Evolutionary conservation across 2,113 vertebrate species (phyloP).

Genomic region (Salvelinus alpinus): DNA sequence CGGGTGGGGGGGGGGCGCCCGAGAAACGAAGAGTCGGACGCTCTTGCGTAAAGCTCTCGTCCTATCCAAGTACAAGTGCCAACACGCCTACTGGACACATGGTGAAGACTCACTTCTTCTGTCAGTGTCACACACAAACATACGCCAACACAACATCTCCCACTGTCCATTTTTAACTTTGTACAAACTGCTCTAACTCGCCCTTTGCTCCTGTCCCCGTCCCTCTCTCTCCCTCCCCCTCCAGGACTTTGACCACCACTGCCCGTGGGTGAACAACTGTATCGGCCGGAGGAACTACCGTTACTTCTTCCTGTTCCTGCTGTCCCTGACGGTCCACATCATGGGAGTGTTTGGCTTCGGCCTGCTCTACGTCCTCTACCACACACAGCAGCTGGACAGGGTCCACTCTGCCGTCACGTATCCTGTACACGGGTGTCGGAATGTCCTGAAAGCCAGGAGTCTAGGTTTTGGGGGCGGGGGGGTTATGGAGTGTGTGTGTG

Average conservation of each 20-base stretch:
- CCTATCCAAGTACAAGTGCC: no score
- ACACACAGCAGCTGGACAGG: conserved; percentile 84
- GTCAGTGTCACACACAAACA: neutral
- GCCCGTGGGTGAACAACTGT: conserved; percentile 98
- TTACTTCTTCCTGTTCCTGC: conserved; percentile 97
- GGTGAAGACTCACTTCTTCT: no score
- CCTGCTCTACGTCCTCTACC: conserved; percentile 90
- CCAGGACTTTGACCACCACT: conserved; percentile 97
- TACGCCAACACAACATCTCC: neutral
- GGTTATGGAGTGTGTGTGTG: neutral
- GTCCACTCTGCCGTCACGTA: conserved; percentile 94
- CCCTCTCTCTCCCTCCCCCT: neutral
- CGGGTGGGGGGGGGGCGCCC: no score
- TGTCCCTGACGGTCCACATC: conserved; percentile 94
- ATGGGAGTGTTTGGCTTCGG: conserved; percentile 95
- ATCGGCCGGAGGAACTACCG: conserved; percentile 96
- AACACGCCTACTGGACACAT: no score
- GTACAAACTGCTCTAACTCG: neutral
- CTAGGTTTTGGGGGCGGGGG: neutral
- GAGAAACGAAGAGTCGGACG: no score
- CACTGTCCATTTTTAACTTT: neutral
- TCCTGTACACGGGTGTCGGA: conserved; percentile 69
- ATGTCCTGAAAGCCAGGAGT: neutral
- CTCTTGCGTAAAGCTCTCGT: no score
- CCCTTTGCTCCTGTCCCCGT: neutral